Evolutionary conservation across 2,888 invertebrate species (phyloP), one percentile per base, ranked within the genome.

Genomic region (Odontomyia ornata): DNA sequence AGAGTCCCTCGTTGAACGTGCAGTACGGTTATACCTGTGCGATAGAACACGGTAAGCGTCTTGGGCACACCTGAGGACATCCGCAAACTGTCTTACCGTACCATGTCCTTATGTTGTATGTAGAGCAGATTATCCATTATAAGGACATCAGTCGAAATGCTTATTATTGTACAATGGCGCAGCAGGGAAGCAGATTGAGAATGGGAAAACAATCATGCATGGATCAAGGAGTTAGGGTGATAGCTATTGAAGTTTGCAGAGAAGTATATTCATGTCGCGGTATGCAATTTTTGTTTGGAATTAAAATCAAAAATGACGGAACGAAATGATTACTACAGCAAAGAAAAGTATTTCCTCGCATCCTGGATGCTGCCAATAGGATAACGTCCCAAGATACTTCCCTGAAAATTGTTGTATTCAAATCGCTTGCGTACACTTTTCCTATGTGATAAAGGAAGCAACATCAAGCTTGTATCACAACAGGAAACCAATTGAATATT

Each of bases 191-290:
- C 52, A 15, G 15, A 52, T 13, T n/a, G 52, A 52, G 52, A 18
- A 52, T 52, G 52, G 18, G 52, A 18, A 52, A 52, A 52, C 52
- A 52, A 52, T n/a, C n/a, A n/a, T n/a, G n/a, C n/a, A n/a, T n/a
- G n/a, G n/a, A n/a, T n/a, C n/a, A n/a, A n/a, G 5, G 36, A 36
- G 36, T 9, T 36, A 9, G 36, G 36, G 36, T 36, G 36, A 36
- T 36, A 36, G 36, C 36, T 5, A 9, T 5, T 5, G 36, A 9
- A 36, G 3, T 36, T 36, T 36, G 36, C 5, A 5, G 9, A 36
- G 9, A 36, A 9, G 36, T 36, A 9, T 36, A 36, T n/a, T n/a
- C 36, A 36, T 36, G 36, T 36, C 9, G 9, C 9, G 5, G 36
- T 9, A 36, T 36, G 36, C 3, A 3, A 3, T 36, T 5, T 36